Base-by-base conservation (phyloP, 2,113 vertebrate species). In the Datnioides undecimradiatus region DNA sequence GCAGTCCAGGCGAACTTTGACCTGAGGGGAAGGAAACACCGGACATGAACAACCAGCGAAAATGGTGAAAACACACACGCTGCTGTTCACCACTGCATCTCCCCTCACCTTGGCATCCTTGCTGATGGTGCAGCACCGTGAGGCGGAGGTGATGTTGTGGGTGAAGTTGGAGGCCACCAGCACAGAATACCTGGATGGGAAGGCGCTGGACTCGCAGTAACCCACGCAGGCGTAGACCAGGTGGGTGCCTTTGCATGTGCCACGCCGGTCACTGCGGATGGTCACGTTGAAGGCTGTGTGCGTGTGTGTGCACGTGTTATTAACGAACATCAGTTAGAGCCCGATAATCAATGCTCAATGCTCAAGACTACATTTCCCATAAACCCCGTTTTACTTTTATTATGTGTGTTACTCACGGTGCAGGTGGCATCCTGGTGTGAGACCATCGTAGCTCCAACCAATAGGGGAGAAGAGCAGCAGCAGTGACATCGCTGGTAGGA, bases 171-270 rank as follows among this genome's bases (percentile, higher is more conserved):
- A 97, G 45, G 97, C 97, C 87, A 93, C 89, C 85, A 96, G 93
- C 46, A 98, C 96, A 0, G 96, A 97, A 91, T 95, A 95, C 25
- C 95, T 93, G 41, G 97, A 97, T 0, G 97, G 96, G 80, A 97
- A 98, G 58, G 97, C 96, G 0, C 96, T 97, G 67, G 97, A 98
- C 82, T 98, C 96, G 0, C 97, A 98, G 93, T 96, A 95, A 60
- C 96, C 97, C 76, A 97, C 96, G 8, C 97, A 98, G 54, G 96
- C 97, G 48, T 96, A 91, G 8, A 95, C 94, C 57, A 94, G 71
- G 3, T 95, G 94, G 59, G 92, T 93, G 48, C 96, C 96, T 64
- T 91, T 94, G 68, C 97, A 98, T 0, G 95, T 96, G 21, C 96
- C 95, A 0, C 88, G 93, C 1, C 69, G 93, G 89, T 96, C 96